These are phyloP conservation scores for Drosophila austrosaltans DNA, from an alignment of 2,888 invertebrate species.

Conservation along the genomic window DNA sequence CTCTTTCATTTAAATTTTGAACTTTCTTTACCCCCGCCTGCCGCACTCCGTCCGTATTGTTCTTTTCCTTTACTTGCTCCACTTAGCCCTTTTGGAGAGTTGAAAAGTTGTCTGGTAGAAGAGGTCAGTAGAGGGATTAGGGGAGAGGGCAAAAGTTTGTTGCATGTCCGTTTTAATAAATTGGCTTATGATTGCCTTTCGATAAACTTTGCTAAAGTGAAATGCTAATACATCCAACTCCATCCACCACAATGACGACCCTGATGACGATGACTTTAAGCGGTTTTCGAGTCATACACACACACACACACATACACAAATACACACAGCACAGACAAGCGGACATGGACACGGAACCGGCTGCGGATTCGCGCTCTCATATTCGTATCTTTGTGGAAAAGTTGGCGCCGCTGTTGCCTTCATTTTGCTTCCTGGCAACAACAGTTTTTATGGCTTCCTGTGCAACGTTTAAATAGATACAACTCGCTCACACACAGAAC, in stretches of 20 bases:
- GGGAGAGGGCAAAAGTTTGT: constrained; percentile 49
- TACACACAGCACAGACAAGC: not conserved
- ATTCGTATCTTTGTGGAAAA: constrained; percentile 51
- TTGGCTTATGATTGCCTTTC: constrained; percentile 71
- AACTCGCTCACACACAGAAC: constrained; percentile 27
- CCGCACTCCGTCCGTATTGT: not conserved
- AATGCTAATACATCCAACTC: constrained; percentile 56
- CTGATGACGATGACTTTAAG: constrained; percentile 47
- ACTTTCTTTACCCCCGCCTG: not conserved
- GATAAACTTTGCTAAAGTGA: constrained; percentile 59
- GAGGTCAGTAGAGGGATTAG: no score
- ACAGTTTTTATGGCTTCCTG: constrained; percentile 72
- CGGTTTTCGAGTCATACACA: constrained; percentile 19
- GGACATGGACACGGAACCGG: not conserved
- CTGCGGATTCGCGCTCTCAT: not conserved
- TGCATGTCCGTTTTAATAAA: constrained; percentile 66
- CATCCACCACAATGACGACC: constrained; percentile 3
- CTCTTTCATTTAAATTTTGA: constrained; percentile 18
- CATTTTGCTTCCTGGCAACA: constrained; percentile 58
- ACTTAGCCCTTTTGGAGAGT: not conserved
- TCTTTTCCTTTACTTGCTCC: not conserved
- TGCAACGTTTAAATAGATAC: constrained; percentile 59
- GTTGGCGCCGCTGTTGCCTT: constrained; percentile 46
- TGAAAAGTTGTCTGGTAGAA: constrained; percentile 25
- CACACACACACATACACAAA: not conserved